Evolutionary conservation across 30 jellyfish, hydroid and myxozoan species (phyloP).

Genomic region (Aurelia aurita): DNA sequence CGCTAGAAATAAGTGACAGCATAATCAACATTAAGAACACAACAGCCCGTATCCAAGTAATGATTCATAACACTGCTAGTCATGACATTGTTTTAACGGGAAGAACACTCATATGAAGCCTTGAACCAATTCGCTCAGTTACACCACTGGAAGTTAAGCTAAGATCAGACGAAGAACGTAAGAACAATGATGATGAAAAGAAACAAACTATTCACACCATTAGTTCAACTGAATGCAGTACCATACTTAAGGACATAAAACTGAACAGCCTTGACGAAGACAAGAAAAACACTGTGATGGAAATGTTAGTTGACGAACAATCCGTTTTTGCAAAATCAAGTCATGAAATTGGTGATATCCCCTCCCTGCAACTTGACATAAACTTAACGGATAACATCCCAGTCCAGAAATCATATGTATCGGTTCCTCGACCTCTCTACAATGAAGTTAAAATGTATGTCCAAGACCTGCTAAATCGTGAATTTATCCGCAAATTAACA

Average conservation of each 20-base stretch:
- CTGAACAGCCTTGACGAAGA: background rate
- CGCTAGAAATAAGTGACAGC: background rate
- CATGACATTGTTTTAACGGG: background rate
- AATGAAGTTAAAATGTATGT: constrained; percentile 12
- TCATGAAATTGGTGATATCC: constrained; percentile 27
- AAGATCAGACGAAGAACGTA: background rate
- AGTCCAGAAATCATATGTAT: background rate
- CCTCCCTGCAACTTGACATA: constrained; percentile 5
- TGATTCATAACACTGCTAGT: background rate
- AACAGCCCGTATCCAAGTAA: background rate
- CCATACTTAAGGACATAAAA: background rate
- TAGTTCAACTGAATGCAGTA: background rate
- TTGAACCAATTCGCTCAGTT: background rate
- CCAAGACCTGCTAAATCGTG: background rate
- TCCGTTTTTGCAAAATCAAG: background rate
- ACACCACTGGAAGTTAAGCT: background rate
- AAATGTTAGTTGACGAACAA: background rate
- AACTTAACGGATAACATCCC: constrained; percentile 11
- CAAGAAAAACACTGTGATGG: background rate
- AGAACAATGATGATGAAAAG: background rate
- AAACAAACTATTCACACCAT: background rate
- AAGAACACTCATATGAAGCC: background rate
- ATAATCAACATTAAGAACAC: background rate
- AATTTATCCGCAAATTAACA: constrained; percentile 7
- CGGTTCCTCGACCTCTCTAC: constrained; percentile 24